Evolutionary conservation across 2,113 vertebrate species (phyloP), one percentile per base, ranked within the genome.

Genomic region (Platichthys flesus): DNA sequence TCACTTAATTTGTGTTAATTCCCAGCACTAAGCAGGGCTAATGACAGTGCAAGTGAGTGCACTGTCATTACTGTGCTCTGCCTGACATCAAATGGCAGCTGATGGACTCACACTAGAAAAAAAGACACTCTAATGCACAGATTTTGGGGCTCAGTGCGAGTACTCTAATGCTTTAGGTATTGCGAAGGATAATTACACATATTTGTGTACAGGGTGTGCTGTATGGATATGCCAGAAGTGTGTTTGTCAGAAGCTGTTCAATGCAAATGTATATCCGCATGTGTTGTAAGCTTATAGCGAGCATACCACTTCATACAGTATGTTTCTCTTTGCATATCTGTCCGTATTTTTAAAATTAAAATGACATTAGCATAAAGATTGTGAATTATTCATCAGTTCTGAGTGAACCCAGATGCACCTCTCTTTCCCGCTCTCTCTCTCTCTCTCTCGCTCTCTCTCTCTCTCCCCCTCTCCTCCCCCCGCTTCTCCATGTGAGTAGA

Each of bases 321-420:
- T 72, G 81, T 67, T 59, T 75, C 84, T 76, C 56, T 85, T 88
- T 88, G 86, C 83, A 84, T 83, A 78, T 87, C 77, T 86, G 74
- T 87, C 87, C 76, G 78, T 82, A 71, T 89, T 88, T 88, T 76
- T 86, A 84, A 92, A 94, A 87, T 93, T 93, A 91, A 93, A 93
- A 91, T 91, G 49, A 84, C 91, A 94, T 95, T 93, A 94, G 91
- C 90, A 95, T 95, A 94, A 95, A 94, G 91, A 90, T 85, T 75
- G 78, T 96, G 91, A 95, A 95, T 95, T 92, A 96, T 96, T 94
- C 90, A 94, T 94, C 75, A 73, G 71, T 81, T 82, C 87, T 91
- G 93, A 94, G 86, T 91, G 91, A 90, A 92, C 91, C 87, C 83
- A 88, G 90, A 92, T 86, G 82, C 90, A 88, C 91, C 79, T 74